A percentile compares a stretch with the other conserved stretches of the same genome.
phyloP scores from a whole-genome alignment of 2,797 vertebrate species.

The Falco concolor region DNA sequence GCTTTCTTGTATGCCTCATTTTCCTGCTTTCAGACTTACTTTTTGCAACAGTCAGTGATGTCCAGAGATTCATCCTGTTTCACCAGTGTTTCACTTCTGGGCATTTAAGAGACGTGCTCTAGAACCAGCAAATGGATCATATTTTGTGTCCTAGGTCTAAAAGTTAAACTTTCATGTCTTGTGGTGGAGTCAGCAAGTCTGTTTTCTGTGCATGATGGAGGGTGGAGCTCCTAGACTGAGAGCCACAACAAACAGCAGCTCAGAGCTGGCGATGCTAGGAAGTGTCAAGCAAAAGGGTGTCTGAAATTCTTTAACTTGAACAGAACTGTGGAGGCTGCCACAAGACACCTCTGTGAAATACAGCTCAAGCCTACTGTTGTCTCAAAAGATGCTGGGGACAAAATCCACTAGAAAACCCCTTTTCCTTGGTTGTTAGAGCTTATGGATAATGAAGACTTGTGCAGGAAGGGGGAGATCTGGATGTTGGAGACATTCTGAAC shows the following conservation, averaged over 20 bases:
- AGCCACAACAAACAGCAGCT: neutral
- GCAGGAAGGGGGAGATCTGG: neutral
- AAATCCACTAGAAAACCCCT: neutral
- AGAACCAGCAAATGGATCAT: neutral
- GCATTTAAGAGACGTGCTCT: neutral
- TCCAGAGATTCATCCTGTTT: neutral
- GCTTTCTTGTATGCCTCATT: fast-evolving
- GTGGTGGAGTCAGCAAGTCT: neutral
- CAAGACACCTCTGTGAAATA: neutral
- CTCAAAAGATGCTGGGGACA: neutral
- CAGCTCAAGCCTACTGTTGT: neutral
- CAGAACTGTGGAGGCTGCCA: neutral
- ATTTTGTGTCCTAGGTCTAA: neutral
- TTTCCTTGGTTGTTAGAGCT: fast-evolving
- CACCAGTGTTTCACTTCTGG: neutral
- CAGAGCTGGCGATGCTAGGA: neutral
- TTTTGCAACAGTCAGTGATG: neutral
- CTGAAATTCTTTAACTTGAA: neutral
- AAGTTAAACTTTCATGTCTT: neutral
- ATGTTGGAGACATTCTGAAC: neutral
- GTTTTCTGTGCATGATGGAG: neutral
- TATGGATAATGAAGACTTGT: neutral
- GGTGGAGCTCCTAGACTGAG: neutral
- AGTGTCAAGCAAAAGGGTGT: neutral
- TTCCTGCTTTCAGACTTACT: neutral